Conservation (phyloP, 2,888 invertebrate species). For the Mythimna loreyi region DNA sequence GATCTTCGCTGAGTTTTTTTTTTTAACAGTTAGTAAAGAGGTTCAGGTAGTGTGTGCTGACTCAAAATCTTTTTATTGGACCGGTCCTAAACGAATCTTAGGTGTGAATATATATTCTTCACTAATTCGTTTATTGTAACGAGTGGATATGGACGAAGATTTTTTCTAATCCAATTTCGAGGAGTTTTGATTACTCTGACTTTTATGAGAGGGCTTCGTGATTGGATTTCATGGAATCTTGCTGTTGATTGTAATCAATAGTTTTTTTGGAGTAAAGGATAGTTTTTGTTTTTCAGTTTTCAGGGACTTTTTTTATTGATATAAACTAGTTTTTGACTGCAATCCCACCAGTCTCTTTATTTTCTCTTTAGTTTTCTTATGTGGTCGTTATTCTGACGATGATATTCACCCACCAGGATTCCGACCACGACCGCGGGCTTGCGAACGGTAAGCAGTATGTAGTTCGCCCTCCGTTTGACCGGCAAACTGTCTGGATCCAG, state of each 20-base stretch:
- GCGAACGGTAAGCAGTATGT: too few relatives aligned
- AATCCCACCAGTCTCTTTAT: not conserved
- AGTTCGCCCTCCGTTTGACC: too few relatives aligned
- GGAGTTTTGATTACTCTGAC: conserved; percentile 10
- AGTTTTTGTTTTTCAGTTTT: not conserved
- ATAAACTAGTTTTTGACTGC: too few relatives aligned
- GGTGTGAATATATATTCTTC: conserved; percentile 29
- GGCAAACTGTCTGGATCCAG: too few relatives aligned
- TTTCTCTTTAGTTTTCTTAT: not conserved
- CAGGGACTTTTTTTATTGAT: too few relatives aligned
- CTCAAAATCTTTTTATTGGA: conserved; percentile 49
- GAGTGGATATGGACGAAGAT: conserved; percentile 15
- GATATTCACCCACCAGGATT: too few relatives aligned
- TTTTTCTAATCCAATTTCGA: conserved; percentile 28
- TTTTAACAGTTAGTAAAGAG: conserved; percentile 44
- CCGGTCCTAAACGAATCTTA: conserved; percentile 46
- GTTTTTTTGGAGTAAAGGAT: not conserved
- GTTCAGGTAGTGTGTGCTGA: conserved; percentile 46
- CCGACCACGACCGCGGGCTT: too few relatives aligned
- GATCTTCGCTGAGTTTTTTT: conserved; percentile 10
- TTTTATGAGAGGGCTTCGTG: conserved; percentile 9
- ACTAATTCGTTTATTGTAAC: conserved; percentile 48
- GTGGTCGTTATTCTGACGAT: not conserved
- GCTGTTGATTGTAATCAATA: not conserved
- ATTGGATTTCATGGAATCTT: conserved; percentile 14